A percentile compares a stretch with the other conserved stretches of the same genome.
Conservation (phyloP, 2,113 vertebrate genomes). For the Gopherus evgoodei region DNA sequence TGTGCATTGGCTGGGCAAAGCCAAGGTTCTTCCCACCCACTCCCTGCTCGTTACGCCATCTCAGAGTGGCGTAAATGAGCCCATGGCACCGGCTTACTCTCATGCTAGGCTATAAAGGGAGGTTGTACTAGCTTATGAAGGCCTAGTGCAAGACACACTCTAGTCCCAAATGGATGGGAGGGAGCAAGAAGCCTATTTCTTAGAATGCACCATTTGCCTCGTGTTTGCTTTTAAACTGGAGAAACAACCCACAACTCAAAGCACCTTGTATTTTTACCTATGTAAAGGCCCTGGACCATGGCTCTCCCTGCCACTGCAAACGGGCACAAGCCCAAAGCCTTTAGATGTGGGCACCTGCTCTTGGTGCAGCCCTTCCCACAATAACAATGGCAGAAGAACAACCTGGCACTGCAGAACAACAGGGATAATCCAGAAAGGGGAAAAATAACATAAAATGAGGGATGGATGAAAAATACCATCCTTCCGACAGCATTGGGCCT, state of each 20-base stretch:
- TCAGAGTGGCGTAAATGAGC: not conserved
- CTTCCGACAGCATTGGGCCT: not conserved
- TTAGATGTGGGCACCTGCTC: not conserved
- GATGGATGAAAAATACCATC: not conserved
- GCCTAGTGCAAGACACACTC: not conserved
- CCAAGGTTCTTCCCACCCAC: not conserved
- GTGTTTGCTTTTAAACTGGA: not conserved
- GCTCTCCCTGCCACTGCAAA: not conserved
- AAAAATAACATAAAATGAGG: not conserved
- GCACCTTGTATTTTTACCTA: not conserved
- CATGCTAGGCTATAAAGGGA: not conserved
- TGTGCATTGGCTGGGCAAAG: not conserved
- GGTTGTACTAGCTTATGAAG: not conserved
- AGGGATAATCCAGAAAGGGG: not conserved
- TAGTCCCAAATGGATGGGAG: not conserved
- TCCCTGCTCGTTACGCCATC: not conserved
- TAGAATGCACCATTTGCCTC: not conserved
- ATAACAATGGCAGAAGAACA: not conserved
- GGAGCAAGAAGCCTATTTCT: not conserved
- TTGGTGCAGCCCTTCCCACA: not conserved
- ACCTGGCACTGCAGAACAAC: not conserved
- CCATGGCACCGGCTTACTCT: not conserved
- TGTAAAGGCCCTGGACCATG: not conserved
- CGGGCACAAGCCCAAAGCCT: not conserved
- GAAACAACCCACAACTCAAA: not conserved